Evolutionary conservation across 2,797 vertebrate genomes (phyloP).

Genomic region (Echiichthys vipera): DNA sequence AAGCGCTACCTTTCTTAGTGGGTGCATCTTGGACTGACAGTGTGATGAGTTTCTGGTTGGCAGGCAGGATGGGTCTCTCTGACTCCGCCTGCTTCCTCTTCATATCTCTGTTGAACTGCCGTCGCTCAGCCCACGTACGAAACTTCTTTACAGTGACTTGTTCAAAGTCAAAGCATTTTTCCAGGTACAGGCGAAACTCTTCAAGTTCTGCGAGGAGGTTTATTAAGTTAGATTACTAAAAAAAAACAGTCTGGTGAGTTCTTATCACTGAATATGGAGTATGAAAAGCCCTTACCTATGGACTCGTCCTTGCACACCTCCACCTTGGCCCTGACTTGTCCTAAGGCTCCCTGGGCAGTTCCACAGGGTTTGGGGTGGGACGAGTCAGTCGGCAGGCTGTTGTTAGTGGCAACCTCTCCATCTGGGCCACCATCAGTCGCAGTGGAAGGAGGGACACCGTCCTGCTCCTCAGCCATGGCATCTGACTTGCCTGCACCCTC

Average conservation of each 20-base stretch:
- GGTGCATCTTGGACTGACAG: conserved; percentile 97
- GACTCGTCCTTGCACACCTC: conserved; percentile 99
- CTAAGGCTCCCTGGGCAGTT: conserved; percentile 90
- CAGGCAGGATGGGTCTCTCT: conserved; percentile 95
- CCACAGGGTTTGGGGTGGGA: conserved; percentile 79
- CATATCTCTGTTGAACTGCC: conserved; percentile 98
- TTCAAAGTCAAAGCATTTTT: conserved; percentile 98
- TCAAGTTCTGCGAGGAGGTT: conserved; percentile 87
- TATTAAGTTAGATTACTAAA: not conserved
- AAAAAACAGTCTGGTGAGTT: not conserved
- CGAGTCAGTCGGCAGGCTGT: conserved; percentile 80
- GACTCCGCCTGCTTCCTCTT: conserved; percentile 98
- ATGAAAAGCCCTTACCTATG: conserved; percentile 85
- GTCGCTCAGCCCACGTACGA: conserved; percentile 96
- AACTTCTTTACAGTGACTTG: conserved; percentile 99
- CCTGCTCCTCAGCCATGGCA: conserved; percentile 77
- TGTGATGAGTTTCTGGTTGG: conserved; percentile 99
- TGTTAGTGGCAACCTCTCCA: conserved; percentile 53
- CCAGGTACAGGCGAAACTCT: conserved; percentile 93
- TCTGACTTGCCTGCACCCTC: conserved; percentile 80
- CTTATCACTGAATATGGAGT: not conserved
- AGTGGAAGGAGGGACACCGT: conserved; percentile 46
- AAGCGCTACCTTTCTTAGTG: conserved; percentile 92
- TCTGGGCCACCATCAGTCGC: conserved; percentile 15
- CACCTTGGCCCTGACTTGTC: conserved; percentile 98